Conservation (phyloP, 2,113 vertebrate genomes). For the Edolisoma coerulescens region DNA sequence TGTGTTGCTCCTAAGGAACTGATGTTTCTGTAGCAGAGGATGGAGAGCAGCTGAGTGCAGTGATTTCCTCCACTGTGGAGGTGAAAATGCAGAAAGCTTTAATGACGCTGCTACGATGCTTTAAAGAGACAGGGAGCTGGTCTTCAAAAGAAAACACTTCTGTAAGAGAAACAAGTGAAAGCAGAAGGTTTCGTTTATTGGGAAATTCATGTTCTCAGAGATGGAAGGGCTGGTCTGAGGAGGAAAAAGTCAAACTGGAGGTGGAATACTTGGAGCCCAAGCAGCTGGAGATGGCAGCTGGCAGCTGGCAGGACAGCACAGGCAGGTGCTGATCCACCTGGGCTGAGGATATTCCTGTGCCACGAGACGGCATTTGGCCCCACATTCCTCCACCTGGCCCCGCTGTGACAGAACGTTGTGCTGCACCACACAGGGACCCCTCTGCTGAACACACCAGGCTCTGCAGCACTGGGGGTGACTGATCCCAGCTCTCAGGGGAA, state of each 20-base stretch:
- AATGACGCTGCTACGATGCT: background rate
- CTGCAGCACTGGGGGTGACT: background rate
- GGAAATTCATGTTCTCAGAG: background rate
- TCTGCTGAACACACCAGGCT: background rate
- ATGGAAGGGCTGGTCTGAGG: background rate
- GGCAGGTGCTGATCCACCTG: background rate
- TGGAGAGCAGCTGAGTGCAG: background rate
- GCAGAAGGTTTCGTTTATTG: background rate
- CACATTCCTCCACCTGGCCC: background rate
- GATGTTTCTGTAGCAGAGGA: background rate
- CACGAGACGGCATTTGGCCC: background rate
- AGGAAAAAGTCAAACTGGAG: background rate
- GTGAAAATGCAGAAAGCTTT: background rate
- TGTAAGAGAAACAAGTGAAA: background rate
- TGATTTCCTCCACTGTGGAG: background rate
- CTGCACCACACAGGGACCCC: background rate
- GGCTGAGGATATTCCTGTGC: background rate
- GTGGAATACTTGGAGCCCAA: background rate
- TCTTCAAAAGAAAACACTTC: background rate
- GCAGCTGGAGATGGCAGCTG: background rate
- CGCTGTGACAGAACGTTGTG: fast-evolving
- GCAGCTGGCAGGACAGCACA: background rate
- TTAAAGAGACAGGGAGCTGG: background rate
- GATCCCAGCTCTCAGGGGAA: no score
- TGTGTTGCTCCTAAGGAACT: background rate